phyloP scores from a whole-genome alignment of 2,797 vertebrate genomes.

The Sebastiscus tertius region DNA sequence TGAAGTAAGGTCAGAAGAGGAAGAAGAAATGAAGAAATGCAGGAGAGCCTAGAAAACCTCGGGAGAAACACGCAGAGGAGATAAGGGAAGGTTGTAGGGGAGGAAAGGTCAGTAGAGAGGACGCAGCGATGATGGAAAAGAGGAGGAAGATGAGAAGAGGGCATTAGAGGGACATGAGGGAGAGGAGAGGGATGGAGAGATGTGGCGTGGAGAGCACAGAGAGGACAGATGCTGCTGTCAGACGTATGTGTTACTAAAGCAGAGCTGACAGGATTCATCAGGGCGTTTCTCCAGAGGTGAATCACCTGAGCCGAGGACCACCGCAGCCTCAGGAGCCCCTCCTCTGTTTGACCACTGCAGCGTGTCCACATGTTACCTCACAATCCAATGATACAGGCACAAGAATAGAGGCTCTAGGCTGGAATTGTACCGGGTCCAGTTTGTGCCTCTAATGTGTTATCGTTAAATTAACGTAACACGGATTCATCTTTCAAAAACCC shows the following conservation, averaged over 20 bases:
- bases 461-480: not conserved
- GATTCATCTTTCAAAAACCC: not conserved
- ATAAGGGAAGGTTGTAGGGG: not conserved
- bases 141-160: not conserved
- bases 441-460: not conserved
- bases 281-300: slow-evolving; percentile 46
- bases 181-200: not conserved
- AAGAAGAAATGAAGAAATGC: not conserved
- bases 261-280: slow-evolving; percentile 56
- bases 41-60: not conserved
- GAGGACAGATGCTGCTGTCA: slow-evolving; percentile 42
- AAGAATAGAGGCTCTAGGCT: not conserved
- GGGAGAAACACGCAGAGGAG: not conserved
- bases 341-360: not conserved
- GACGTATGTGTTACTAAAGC: slow-evolving; percentile 51
- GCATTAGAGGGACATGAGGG: not conserved
- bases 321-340: not conserved
- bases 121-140: not conserved
- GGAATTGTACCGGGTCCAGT: not conserved
- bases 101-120: slow-evolving; percentile 8
- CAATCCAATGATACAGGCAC: not conserved
- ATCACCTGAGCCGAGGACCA: slow-evolving; percentile 34
- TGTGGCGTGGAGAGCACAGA: not conserved
- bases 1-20: not conserved
- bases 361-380: not conserved